Conservation (phyloP, 2,888 invertebrate genomes). For the Pheosia gnoma region DNA sequence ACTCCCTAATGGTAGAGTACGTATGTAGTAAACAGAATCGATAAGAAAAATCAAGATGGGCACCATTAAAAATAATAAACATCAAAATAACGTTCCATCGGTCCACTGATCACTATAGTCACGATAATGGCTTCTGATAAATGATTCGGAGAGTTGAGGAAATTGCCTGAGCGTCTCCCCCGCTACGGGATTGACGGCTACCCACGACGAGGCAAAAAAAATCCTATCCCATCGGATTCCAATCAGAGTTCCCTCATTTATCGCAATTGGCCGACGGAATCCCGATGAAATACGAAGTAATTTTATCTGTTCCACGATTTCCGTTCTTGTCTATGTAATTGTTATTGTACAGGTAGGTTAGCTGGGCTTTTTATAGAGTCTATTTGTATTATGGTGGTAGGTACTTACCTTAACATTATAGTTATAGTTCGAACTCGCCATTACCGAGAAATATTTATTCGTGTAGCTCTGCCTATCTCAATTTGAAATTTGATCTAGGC, state of each 20-base stretch:
- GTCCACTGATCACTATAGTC: slow-evolving; percentile 36
- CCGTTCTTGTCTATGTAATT: not conserved
- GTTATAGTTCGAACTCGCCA: no score
- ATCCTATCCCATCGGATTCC: slow-evolving; percentile 67
- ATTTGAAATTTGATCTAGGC: no score
- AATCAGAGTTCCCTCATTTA: slow-evolving; percentile 71
- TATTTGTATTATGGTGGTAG: no score
- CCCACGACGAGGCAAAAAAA: slow-evolving; percentile 54
- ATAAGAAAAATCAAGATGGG: no score
- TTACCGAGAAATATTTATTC: no score
- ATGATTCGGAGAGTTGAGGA: slow-evolving; percentile 51
- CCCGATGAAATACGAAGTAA: slow-evolving; percentile 54
- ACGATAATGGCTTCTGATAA: slow-evolving; percentile 64
- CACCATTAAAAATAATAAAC: not conserved
- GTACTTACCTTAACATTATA: no score
- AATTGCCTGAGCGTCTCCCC: slow-evolving; percentile 59
- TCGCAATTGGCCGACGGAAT: slow-evolving; percentile 70
- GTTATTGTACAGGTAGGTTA: not conserved
- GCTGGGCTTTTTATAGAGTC: no score
- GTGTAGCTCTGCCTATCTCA: no score
- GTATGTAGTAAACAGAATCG: no score
- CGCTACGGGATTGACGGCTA: slow-evolving; percentile 51
- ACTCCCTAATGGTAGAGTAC: no score
- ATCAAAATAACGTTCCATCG: not conserved
- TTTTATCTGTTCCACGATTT: slow-evolving; percentile 30